Conservation (phyloP, 1,140 invertebrate genomes). For the Caenorhabditis inopinata region DNA sequence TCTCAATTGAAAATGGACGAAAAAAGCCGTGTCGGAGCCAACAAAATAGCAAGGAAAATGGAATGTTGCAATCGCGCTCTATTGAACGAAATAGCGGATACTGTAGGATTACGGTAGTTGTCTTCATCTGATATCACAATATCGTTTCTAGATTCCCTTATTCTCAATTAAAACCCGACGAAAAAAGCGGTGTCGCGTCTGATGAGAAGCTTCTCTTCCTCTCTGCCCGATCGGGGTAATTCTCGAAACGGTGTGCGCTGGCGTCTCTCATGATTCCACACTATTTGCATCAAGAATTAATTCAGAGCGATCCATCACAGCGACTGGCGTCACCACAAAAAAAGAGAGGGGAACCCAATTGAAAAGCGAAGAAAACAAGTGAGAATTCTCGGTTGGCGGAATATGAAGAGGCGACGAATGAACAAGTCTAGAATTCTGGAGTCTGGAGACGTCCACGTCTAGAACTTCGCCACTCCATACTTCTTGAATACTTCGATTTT, state of each 20-base stretch:
- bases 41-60: no score
- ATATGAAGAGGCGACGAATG: background rate
- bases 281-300: background rate
- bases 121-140: background rate
- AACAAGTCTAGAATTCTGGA: background rate
- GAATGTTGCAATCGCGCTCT: no score
- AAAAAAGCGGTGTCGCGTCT: background rate
- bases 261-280: background rate
- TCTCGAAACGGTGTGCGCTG: background rate
- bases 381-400: background rate
- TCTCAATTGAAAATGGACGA: no score
- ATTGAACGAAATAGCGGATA: no score
- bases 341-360: background rate
- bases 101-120: background rate
- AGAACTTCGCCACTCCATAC: no score
- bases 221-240: background rate
- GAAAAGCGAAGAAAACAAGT: background rate
- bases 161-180: background rate
- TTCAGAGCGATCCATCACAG: slow-evolving; percentile 9
- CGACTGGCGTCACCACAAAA: background rate
- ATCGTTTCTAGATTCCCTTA: background rate
- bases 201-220: background rate
- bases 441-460: no score
- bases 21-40: no score
- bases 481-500: no score